phyloP scores from a whole-genome alignment of 2,113 vertebrate genomes.

The Psephotus haematonotus region DNA sequence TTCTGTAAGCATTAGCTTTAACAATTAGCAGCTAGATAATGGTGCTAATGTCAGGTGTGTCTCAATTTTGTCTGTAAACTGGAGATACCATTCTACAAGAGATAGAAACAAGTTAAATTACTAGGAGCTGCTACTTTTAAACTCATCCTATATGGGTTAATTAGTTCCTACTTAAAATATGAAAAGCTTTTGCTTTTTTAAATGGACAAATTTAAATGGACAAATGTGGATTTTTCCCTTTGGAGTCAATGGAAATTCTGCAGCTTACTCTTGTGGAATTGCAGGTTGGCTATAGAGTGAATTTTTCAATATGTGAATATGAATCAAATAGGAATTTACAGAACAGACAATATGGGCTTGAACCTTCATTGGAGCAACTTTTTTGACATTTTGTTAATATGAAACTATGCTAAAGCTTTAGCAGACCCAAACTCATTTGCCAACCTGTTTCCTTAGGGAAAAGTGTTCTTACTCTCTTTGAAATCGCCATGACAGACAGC shows the following conservation, averaged over 20 bases:
- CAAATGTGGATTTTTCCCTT: not conserved
- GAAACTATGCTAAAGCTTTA: not conserved
- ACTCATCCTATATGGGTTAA: not conserved
- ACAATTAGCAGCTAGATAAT: not conserved
- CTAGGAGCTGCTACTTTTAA: not conserved
- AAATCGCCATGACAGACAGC: constrained; percentile 42
- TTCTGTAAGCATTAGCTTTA: not conserved
- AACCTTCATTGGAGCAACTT: not conserved
- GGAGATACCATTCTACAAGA: not conserved
- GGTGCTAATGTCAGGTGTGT: not conserved
- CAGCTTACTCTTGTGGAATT: not conserved
- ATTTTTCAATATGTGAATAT: not conserved
- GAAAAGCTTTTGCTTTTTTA: not conserved
- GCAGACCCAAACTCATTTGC: constrained; percentile 37
- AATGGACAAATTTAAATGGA: not conserved
- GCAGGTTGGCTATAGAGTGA: not conserved
- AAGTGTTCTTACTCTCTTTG: constrained; percentile 26
- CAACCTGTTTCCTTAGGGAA: constrained; percentile 49
- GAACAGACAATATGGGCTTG: not conserved
- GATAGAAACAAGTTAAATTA: not conserved
- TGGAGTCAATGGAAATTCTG: not conserved
- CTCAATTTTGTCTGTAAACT: not conserved
- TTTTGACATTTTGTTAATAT: not conserved
- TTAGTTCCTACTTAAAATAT: not conserved
- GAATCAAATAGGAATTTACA: not conserved